Conservation (phyloP, 2,113 vertebrate genomes). For the Chinchilla lanigera region DNA sequence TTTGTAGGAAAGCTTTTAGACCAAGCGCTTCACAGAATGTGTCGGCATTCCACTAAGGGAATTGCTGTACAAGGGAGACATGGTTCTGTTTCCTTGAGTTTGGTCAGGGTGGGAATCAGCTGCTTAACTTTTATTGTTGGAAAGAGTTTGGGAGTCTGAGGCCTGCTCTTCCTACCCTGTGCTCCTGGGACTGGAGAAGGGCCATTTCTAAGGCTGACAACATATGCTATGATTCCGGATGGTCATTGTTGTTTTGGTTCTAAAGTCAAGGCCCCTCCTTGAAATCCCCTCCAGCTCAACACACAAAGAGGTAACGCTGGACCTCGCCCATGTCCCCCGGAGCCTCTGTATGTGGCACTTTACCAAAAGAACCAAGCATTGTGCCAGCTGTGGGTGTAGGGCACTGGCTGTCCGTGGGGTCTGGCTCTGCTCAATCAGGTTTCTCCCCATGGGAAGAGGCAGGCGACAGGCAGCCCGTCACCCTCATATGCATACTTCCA, state of each 20-base stretch:
- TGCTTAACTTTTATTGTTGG: neutral
- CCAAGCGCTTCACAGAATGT: neutral
- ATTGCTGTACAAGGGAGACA: neutral
- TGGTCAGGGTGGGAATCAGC: neutral
- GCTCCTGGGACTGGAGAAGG: neutral
- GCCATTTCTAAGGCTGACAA: neutral
- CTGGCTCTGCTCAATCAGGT: neutral
- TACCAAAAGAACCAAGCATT: neutral
- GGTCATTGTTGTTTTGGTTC: neutral
- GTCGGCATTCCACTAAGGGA: neutral
- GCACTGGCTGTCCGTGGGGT: neutral
- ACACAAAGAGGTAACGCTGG: no score
- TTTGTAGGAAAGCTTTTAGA: neutral
- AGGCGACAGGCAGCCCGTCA: fast-evolving
- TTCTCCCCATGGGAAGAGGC: neutral
- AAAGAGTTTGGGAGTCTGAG: neutral
- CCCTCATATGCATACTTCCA: fast-evolving
- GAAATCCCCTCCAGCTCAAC: no score
- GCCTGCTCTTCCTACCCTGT: neutral
- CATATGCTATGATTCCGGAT: neutral
- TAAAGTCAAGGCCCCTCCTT: neutral
- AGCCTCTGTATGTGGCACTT: fast-evolving
- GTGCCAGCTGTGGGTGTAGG: fast-evolving
- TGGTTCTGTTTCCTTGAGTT: neutral
- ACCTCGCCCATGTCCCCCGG: fast-evolving